Base-by-base conservation (phyloP, 2,888 invertebrate species). In the Melolontha melolontha region DNA sequence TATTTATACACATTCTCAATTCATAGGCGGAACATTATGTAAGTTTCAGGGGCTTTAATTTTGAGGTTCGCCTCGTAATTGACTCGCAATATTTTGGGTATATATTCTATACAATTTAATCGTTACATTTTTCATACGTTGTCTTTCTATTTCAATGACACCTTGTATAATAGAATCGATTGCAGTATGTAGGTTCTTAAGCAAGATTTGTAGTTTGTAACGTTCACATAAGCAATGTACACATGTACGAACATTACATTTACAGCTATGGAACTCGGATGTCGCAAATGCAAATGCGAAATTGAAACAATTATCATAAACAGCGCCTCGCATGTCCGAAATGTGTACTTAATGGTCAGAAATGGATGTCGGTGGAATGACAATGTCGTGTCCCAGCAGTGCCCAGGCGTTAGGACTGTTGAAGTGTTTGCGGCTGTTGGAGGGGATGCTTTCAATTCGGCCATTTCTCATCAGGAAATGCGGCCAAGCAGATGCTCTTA, bases 361-460 rank as follows among this genome's bases (percentile, higher is more conserved):
- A 66, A 50, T 66, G 66, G 66, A 47, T 49, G 66, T 66, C 57
- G 50, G 22, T 34, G 66, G 27, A 59, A 66, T 66, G 55, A 57
- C 66, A 22, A 40, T 66, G 41, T 50, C 66, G 59, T 66, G 66
- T 66, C 40, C 57, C 39, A 17, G 41, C 40, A 12, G 40, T 40
- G 40, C 55, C n/a, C 14, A 1, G 55, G 50, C 49, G 39, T 49
- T 5, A 40, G 63, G 27, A n/a, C n/a, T 39, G 11, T 5, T 22
- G 29, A 27, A 51, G 51, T 12, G 51, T 49, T 49, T 16, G 49
- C 49, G 49, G 22, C 49, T 2, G 49, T 1, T 16, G 22, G 8
- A 29, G 10, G 39, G 39, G 49, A 6, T 11, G 27, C 17, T 49
- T 39, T 29, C 47, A n/a, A 12, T 14, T 10, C 39, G 44, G 17